phyloP scores from a whole-genome alignment of 1,140 invertebrate species.

The Bombyx mori region DNA sequence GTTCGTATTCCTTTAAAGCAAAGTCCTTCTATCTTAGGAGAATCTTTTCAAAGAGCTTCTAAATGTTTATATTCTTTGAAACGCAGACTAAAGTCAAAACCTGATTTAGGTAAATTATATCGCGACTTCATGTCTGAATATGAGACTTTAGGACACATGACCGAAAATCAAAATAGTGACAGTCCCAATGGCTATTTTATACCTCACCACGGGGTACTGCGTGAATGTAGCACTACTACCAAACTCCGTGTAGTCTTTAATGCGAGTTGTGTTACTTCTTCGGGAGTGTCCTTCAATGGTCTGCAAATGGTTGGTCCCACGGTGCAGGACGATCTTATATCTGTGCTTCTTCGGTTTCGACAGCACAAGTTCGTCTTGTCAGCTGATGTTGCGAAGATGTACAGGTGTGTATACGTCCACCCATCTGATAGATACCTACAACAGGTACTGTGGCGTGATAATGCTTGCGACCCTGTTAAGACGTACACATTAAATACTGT shows the following conservation, averaged over 20 bases:
- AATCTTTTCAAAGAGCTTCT: too few relatives aligned
- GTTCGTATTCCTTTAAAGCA: too few relatives aligned
- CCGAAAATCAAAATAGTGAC: too few relatives aligned
- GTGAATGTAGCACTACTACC: slow-evolving; percentile 28
- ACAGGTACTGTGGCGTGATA: slow-evolving; percentile 30
- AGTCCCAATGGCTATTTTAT: too few relatives aligned
- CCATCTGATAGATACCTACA: slow-evolving; percentile 26
- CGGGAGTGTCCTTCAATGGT: slow-evolving; percentile 27
- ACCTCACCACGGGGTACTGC: too few relatives aligned
- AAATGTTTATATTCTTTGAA: too few relatives aligned
- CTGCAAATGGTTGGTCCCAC: slow-evolving; percentile 29
- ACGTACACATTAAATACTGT: too few relatives aligned
- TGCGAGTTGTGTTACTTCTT: slow-evolving; percentile 21
- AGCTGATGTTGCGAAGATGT: slow-evolving; percentile 38
- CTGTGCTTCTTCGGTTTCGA: slow-evolving; percentile 30
- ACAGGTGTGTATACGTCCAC: slow-evolving; percentile 29
- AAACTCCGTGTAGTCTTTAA: slow-evolving; percentile 41
- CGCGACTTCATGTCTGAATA: too few relatives aligned
- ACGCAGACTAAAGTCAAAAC: too few relatives aligned
- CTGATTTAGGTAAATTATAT: too few relatives aligned
- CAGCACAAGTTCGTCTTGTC: slow-evolving; percentile 20
- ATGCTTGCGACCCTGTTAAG: slow-evolving; percentile 9
- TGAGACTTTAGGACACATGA: too few relatives aligned
- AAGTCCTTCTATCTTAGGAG: too few relatives aligned
- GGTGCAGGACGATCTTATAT: slow-evolving; percentile 27